Conservation (phyloP, 2,113 vertebrate genomes). For the Peromyscus maniculatus region DNA sequence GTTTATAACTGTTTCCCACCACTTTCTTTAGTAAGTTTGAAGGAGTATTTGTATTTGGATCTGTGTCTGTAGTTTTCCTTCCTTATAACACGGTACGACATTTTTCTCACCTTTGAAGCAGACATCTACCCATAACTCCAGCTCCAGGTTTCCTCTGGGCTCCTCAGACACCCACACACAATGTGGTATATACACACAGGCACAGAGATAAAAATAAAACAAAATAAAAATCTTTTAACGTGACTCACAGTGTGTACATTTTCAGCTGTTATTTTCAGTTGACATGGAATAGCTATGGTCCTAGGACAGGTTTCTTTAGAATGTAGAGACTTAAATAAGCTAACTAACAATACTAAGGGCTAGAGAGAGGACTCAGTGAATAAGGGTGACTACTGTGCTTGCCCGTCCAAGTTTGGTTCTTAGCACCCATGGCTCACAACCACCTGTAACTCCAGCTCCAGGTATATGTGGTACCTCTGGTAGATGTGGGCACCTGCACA, state of each 20-base stretch:
- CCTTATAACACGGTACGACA: accelerated
- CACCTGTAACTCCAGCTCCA: not conserved
- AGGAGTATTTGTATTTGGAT: not conserved
- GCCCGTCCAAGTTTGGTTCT: not conserved
- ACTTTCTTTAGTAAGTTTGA: not conserved
- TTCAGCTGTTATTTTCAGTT: not conserved
- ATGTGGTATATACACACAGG: not conserved
- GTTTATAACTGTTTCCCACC: not conserved
- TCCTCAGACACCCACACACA: not conserved
- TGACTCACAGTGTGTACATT: not conserved
- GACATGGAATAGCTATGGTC: not conserved
- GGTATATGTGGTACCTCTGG: not conserved
- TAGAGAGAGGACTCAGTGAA: not conserved
- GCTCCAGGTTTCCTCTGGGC: no score
- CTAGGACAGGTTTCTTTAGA: not conserved
- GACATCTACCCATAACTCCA: not conserved
- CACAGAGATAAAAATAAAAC: not conserved
- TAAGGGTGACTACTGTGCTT: not conserved
- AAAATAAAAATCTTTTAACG: not conserved
- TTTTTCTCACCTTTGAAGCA: not conserved
- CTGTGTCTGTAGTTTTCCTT: not conserved
- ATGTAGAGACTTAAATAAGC: not conserved
- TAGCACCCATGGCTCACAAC: not conserved
- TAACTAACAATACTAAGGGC: not conserved
- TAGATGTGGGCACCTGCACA: not conserved